These are phyloP conservation scores for Remorina albescens DNA, from an alignment of 2,797 vertebrate genomes.

Conservation along the genomic window DNA sequence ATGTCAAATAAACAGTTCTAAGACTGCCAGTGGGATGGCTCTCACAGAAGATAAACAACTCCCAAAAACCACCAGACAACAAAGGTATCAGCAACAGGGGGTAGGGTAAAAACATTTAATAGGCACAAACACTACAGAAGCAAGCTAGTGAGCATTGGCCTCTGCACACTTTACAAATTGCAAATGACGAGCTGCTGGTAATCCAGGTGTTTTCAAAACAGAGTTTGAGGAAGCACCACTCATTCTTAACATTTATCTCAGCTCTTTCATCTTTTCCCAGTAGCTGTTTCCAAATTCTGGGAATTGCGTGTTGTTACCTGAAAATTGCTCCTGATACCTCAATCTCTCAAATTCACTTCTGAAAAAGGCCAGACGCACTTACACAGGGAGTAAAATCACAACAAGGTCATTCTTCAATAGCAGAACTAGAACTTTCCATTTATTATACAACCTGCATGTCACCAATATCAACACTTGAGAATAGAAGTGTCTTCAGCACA, in stretches of 20 bases:
- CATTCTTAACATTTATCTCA: not conserved
- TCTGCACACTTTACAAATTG: not conserved
- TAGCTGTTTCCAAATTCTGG: not conserved
- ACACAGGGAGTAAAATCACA: too few relatives aligned
- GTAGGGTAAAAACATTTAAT: not conserved
- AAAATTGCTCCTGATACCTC: not conserved
- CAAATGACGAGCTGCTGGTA: not conserved
- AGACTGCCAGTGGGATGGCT: constrained; percentile 3
- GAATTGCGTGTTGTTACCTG: not conserved
- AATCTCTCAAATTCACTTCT: not conserved
- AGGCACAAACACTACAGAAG: not conserved
- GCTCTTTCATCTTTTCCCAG: not conserved
- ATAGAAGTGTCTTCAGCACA: not conserved
- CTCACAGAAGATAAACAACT: constrained; percentile 4
- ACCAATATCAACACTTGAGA: not conserved
- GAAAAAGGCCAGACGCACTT: not conserved
- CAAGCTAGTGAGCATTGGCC: not conserved
- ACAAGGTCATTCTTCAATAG: not conserved
- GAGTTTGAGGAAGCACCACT: not conserved
- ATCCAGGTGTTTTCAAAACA: not conserved
- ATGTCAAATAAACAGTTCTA: constrained; percentile 12
- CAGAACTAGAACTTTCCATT: not conserved
- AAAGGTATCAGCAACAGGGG: constrained; percentile 2
- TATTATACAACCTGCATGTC: not conserved
- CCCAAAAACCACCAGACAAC: constrained; percentile 11